Evolutionary conservation across 1,140 invertebrate species (phyloP), one percentile per base, ranked within the genome.

Genomic region (Ooceraea biroi): DNA sequence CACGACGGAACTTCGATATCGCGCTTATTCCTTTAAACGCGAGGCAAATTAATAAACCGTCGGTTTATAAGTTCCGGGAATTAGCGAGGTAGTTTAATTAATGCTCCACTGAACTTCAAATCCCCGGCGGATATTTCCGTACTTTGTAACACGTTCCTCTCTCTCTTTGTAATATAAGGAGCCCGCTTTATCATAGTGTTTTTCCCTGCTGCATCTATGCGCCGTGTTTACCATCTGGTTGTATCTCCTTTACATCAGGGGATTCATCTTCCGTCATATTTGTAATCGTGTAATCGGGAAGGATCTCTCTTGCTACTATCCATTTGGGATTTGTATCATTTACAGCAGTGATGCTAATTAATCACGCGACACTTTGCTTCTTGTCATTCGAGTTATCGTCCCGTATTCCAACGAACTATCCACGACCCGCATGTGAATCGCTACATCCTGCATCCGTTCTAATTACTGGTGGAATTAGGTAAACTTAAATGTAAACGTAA

Each of bases 331-430:
- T 69, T 78, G 60, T 73, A 71, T 88, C 83, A 88, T 73, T 85
- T 85, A 88, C 55, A 27, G 22, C 58, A 50, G 69, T 46, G 36
- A 73, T 80, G 88, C 57, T 86, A 89, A 89, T 89, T 89, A 89
- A 89, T 89, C 80, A 86, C 25, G 36, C 50, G 80, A 76, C 72
- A 88, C 87, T 88, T 89, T 83, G 55, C 48, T 85, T 88, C 84
- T 68, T 63, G 55, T 48, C 30, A 27, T 57, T 30, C n/a, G n/a
- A n/a, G 12, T 88, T 88, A 78, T 57, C 52, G 14, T 78, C 61
- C 61, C 10, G 44, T 41, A 10, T 58, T 57, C 48, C 52, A 71
- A 22, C 46, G 76, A 14, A 77, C 22, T 58, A 22, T 57, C 44
- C 11, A 12, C 55, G 50, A 63, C 55, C 11, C 55, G 55, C 14